A percentile compares a stretch with the other conserved stretches of the same genome.
phyloP scores from a whole-genome alignment of 2,113 vertebrate species.

The Collichthys lucidus region DNA sequence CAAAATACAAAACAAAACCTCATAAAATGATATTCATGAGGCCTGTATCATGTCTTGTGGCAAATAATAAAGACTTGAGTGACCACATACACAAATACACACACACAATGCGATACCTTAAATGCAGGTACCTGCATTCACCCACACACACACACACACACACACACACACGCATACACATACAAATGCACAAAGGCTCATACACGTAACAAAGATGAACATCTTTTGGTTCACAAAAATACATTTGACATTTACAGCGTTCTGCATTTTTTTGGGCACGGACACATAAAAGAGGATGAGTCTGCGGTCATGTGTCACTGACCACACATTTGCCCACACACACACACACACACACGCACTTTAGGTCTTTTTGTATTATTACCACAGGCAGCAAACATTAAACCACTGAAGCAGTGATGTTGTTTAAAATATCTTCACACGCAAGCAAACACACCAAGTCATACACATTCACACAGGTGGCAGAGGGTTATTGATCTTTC shows the following conservation, averaged over 20 bases:
- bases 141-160: background rate
- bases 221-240: constrained; percentile 11
- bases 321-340: constrained; percentile 29
- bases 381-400: constrained; percentile 5
- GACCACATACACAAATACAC: constrained; percentile 2
- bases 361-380: constrained; percentile 5
- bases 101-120: background rate
- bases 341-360: constrained; percentile 24
- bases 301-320: constrained; percentile 56
- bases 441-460: background rate
- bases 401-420: constrained; percentile 1
- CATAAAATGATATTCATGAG: constrained; percentile 25
- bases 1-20: constrained; percentile 24
- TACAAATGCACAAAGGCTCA: background rate
- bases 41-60: constrained; percentile 5
- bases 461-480: background rate
- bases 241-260: constrained; percentile 29
- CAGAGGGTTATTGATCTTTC: background rate
- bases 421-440: constrained; percentile 18
- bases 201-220: constrained; percentile 2
- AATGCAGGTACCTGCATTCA: background rate
- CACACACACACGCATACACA: background rate
- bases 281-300: constrained; percentile 46
- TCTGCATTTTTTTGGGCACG: constrained; percentile 9
- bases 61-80: constrained; percentile 4